phyloP scores from a whole-genome alignment of 2,797 vertebrate genomes.

The Enteromius afrohamiltoni region DNA sequence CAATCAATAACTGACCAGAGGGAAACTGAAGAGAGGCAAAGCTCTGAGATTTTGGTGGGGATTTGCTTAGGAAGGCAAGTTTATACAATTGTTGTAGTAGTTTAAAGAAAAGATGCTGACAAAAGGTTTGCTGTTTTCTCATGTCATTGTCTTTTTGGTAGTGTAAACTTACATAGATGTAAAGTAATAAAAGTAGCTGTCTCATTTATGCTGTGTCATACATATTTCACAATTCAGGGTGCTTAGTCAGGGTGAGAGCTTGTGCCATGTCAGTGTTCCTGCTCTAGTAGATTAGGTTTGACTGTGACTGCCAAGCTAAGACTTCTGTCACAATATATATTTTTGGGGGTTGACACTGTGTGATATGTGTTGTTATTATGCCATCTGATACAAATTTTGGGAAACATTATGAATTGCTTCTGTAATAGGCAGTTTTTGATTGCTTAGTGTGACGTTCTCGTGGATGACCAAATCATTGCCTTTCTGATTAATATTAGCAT shows the following conservation, averaged over 20 bases:
- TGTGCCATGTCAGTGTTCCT: slow-evolving; percentile 47
- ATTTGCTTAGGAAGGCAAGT: slow-evolving; percentile 38
- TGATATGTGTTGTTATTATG: neutral
- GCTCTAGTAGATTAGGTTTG: slow-evolving; percentile 9
- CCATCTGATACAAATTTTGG: neutral
- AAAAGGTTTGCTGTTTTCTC: neutral
- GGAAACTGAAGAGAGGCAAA: slow-evolving; percentile 30
- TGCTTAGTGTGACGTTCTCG: neutral
- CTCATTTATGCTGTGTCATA: slow-evolving; percentile 40
- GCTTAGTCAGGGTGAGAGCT: slow-evolving; percentile 34
- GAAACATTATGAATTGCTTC: neutral
- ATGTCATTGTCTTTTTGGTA: neutral
- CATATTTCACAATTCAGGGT: neutral
- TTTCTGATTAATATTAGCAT: neutral
- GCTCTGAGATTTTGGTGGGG: neutral
- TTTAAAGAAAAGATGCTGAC: slow-evolving; percentile 29
- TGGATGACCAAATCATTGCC: neutral
- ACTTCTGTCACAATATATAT: neutral
- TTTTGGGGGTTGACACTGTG: too few species aligned
- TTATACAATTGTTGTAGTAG: neutral
- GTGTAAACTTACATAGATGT: slow-evolving; percentile 3
- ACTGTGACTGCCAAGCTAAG: slow-evolving; percentile 6
- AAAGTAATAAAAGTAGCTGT: slow-evolving; percentile 15
- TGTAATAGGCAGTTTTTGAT: neutral
- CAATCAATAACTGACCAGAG: slow-evolving; percentile 49